Base-by-base conservation (phyloP, 2,113 vertebrate species). In the Pachyramphus minor region DNA sequence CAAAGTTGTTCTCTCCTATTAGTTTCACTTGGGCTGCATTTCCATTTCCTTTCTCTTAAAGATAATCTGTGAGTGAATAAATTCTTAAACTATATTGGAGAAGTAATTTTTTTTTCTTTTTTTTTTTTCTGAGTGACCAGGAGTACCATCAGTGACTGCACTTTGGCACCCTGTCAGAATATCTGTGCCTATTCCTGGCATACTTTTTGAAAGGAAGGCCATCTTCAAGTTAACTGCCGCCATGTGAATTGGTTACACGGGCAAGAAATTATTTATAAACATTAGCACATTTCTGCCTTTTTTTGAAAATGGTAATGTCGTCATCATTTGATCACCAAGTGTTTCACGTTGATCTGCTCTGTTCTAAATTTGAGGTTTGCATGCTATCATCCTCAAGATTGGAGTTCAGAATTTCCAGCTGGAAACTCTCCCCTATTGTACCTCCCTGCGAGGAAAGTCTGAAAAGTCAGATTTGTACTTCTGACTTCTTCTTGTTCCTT, bases 21-120 rank as follows among this genome's bases (percentile, higher is more conserved):
- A 95, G 68, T 62, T 95, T 96, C 84, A 90, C 90, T 95, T 44
- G 60, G 23, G 31, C 66, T 96, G 49, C 30, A 75, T 91, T 90
- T 91, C 75, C 55, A 39, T 90, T 96, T 96, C 87, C 55, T 87
- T 94, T 83, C 76, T 89, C 49, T 68, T 45, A 31, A 72, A 66
- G 42, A n/a, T 41, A 55, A 5, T 82, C 25, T 44, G 21, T 52
- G 39, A 74, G n/a, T 87, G n/a, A 84, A 86, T 84, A 86, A 88
- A 74, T 88, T 81, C 74, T 78, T 71, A 73, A 90, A 75, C 9
- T 44, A 30, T 6, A 31, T 92, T 71, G 86, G 22, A 5, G 5
- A 78, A 73, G 22, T 64, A n/a, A 27, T 55, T 59, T 39, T 9
- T 37, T 18, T 17, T 30, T 8, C 19, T 30, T 9, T 22, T 3